Evolutionary conservation across 2,113 vertebrate species (phyloP).

Genomic region (Copsychus sechellarum): DNA sequence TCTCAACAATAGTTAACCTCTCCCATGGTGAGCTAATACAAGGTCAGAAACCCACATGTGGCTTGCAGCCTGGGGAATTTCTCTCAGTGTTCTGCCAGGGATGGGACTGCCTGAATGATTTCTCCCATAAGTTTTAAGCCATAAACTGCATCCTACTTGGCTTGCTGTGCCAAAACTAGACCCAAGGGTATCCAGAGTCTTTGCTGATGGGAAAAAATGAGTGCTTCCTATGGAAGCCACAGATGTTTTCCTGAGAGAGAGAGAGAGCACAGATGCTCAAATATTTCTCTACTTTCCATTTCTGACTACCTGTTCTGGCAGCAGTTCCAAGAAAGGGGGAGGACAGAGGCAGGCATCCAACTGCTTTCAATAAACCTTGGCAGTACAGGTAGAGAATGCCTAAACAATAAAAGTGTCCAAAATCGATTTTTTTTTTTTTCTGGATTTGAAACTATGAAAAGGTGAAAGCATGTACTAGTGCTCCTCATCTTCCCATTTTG

Average conservation of each 20-base stretch:
- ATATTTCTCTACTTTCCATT: constrained; percentile 74
- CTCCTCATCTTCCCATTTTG: background rate
- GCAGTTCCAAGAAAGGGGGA: constrained; percentile 46
- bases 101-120: constrained; percentile 69
- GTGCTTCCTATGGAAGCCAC: constrained; percentile 82
- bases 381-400: constrained; percentile 55
- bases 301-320: constrained; percentile 85
- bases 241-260: constrained; percentile 87
- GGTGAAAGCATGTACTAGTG: constrained; percentile 19
- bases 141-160: constrained; percentile 90
- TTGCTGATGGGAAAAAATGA: constrained; percentile 85
- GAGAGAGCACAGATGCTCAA: constrained; percentile 69
- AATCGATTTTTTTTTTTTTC: background rate
- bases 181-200: constrained; percentile 79
- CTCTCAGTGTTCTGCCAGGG: constrained; percentile 76
- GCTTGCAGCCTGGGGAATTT: constrained; percentile 74
- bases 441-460: constrained; percentile 47
- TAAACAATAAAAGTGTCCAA: constrained; percentile 47
- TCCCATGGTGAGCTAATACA: constrained; percentile 75
- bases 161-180: constrained; percentile 79
- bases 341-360: constrained; percentile 67
- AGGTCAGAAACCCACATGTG: constrained; percentile 77
- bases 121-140: constrained; percentile 80
- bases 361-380: constrained; percentile 76
- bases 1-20: constrained; percentile 71